phyloP scores from a whole-genome alignment of 2,888 invertebrate species.

The Hypselothyrea guttata region DNA sequence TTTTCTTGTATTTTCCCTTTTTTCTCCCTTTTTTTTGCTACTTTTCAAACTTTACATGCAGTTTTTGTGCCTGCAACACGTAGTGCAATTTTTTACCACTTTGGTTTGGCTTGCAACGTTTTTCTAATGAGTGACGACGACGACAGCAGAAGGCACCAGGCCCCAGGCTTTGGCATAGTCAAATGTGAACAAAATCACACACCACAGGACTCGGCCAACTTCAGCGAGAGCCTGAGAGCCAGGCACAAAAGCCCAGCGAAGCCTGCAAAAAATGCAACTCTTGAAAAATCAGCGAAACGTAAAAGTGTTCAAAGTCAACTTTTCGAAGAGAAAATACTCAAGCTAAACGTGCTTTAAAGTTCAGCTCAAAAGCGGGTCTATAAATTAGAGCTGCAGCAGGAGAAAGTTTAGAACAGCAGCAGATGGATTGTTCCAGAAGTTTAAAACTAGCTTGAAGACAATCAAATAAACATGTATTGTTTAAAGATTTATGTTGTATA shows the following conservation, averaged over 20 bases:
- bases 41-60: constrained; percentile 62
- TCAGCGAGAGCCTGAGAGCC: neutral
- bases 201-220: constrained; percentile 11
- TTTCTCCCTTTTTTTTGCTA: neutral
- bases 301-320: constrained; percentile 81
- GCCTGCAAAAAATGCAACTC: constrained; percentile 46
- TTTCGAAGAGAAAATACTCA: too few species aligned
- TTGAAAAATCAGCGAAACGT: constrained; percentile 79
- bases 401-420: too few species aligned
- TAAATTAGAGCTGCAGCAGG: too few species aligned
- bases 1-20: constrained; percentile 20
- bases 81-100: constrained; percentile 66
- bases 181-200: constrained; percentile 55
- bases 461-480: neutral
- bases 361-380: too few species aligned
- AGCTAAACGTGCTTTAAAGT: too few species aligned
- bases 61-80: constrained; percentile 59
- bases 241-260: neutral
- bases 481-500: neutral
- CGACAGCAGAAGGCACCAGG: constrained; percentile 7
- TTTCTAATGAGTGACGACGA: constrained; percentile 73
- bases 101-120: constrained; percentile 58
- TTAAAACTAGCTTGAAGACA: constrained; percentile 13
- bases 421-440: constrained; percentile 23
- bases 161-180: constrained; percentile 40